These are phyloP conservation scores for Metalampra italica DNA, from an alignment of 2,888 invertebrate species.

Conservation along the genomic window DNA sequence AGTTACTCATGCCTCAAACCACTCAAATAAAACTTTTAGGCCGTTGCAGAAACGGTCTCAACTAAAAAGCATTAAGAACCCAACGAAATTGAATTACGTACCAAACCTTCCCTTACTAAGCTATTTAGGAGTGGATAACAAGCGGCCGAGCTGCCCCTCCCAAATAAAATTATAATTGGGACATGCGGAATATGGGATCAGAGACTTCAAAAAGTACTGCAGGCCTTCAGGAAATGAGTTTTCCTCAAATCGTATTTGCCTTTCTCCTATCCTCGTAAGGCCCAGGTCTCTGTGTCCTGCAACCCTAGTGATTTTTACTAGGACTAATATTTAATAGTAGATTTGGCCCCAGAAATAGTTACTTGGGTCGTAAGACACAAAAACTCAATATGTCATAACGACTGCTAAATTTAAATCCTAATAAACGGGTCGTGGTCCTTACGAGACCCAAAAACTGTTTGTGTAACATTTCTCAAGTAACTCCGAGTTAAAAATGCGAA, in stretches of 20 bases:
- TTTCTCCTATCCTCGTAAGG: too few relatives aligned
- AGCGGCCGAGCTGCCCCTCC: constrained; percentile 46
- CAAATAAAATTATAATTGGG: constrained; percentile 69
- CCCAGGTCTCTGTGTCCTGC: too few relatives aligned
- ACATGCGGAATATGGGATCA: constrained; percentile 59
- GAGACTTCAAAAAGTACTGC: constrained; percentile 28
- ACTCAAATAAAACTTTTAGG: constrained; percentile 45
- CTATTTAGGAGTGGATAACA: constrained; percentile 65
- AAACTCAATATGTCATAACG: too few relatives aligned
- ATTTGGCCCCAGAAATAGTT: too few relatives aligned
- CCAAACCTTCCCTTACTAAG: constrained; percentile 60
- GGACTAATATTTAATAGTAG: too few relatives aligned
- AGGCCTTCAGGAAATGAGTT: constrained; percentile 5
- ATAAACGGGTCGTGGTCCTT: too few relatives aligned
- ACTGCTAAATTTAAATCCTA: too few relatives aligned
- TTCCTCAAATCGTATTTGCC: constrained; percentile 4
- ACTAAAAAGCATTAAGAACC: constrained; percentile 60
- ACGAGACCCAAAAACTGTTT: too few relatives aligned
- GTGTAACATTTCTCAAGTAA: too few relatives aligned
- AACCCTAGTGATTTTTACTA: too few relatives aligned
- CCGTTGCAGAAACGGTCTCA: constrained; percentile 46
- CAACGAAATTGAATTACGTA: constrained; percentile 61
- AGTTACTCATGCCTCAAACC: constrained; percentile 10
- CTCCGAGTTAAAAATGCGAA: too few relatives aligned
- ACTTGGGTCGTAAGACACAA: too few relatives aligned